Evolutionary conservation across 2,888 invertebrate genomes (phyloP), one percentile per base, ranked within the genome.

Genomic region (Euspilapteryx auroguttella): DNA sequence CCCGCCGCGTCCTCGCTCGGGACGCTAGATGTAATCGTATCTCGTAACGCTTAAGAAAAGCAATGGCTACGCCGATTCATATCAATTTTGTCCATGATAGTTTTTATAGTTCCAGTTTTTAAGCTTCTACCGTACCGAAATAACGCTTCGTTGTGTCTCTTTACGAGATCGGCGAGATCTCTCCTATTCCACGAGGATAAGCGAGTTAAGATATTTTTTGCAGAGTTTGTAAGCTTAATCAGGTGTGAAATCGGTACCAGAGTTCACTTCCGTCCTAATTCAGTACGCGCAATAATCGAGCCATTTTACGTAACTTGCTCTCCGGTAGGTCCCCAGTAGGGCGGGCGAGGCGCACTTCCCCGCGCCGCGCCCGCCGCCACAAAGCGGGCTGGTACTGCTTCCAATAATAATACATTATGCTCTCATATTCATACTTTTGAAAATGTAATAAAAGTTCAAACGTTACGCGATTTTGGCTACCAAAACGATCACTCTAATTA

Each of bases 301-400:
- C 73, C 73, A 75, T 75, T 75, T 75, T 73, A 73, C 62, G 73
- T 73, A 73, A 73, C 68, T 68, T 68, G 69, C 71, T 65, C 63
- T 64, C 54, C 17, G 17, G 17, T 50, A 56, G 59, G 44, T 52
- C 41, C 40, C 49, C 35, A 34, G 37, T 14, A 36, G 39, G 39
- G 41, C 35, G 22, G 30, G 12, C 27, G 32, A 12, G 24, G 12
- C 24, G 37, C 21, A 40, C 35, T 33, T 31, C 20, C 24, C 34
- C 32, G 31, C 38, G 28, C 37, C 27, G 29, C 31, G 25, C 34
- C 25, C 33, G 25, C 24, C 34, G 32, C 11, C 27, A 27, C 29
- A 32, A 49, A 69, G 63, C 66, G 62, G 68, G 62, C 66, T 64
- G 63, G 65, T 64, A 62, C 65, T 64, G 68, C 71, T 69, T 66